Conservation (phyloP, 2,888 invertebrate species). For the Zootermopsis nevadensis region DNA sequence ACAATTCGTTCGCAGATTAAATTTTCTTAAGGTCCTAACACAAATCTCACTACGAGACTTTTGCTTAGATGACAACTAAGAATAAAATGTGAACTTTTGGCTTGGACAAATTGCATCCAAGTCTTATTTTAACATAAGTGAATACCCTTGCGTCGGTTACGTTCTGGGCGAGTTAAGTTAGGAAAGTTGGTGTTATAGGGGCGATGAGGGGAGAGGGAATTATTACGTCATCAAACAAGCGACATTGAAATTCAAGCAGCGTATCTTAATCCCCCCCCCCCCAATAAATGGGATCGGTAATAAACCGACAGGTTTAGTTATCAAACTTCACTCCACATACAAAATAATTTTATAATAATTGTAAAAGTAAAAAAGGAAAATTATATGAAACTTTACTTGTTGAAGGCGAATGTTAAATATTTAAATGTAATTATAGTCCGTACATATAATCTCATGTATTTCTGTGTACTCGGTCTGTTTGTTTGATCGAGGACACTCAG, state of each 20-base stretch:
- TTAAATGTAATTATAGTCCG: background rate
- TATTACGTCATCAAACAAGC: conserved; percentile 6
- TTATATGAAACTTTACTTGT: background rate
- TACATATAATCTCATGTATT: background rate
- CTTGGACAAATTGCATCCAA: no score
- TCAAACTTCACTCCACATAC: background rate
- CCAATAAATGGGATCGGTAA: background rate
- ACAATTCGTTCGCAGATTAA: no score
- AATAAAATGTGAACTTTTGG: background rate
- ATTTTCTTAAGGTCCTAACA: no score
- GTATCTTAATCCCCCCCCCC: background rate
- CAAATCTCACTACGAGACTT: no score
- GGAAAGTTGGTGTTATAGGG: background rate
- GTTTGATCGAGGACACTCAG: background rate
- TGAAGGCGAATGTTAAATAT: background rate
- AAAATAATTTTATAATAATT: no score
- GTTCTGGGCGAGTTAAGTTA: background rate
- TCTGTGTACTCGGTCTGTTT: background rate
- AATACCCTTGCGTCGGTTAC: background rate
- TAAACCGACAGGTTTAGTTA: background rate
- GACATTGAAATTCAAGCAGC: background rate
- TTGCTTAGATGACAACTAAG: no score
- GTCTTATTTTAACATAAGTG: no score
- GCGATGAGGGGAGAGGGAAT: background rate
- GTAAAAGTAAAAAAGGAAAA: background rate